A percentile compares a stretch with the other conserved stretches of the same genome.
Evolutionary conservation across 53 echinoderm and acorn worm species (phyloP).

Genomic region (Henricia sp.): DNA sequence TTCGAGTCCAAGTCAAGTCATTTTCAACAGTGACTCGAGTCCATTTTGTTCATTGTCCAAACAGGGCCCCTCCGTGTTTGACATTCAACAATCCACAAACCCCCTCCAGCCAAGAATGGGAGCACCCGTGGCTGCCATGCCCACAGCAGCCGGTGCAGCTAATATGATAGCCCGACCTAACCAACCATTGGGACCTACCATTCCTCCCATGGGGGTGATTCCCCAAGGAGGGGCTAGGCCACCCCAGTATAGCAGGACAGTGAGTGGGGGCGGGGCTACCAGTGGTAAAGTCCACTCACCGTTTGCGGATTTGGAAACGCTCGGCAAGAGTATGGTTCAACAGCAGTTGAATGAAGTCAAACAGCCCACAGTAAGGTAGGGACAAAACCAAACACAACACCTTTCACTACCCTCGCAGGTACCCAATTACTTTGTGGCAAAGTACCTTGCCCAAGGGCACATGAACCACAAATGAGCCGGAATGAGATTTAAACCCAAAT

Average conservation of each 20-base stretch:
- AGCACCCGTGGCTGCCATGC: slow-evolving; percentile 59
- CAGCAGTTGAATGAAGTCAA: slow-evolving; percentile 53
- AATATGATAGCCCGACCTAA: slow-evolving; percentile 50
- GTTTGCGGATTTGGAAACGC: slow-evolving; percentile 78
- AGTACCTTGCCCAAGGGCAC: no score
- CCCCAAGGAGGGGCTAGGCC: slow-evolving; percentile 12
- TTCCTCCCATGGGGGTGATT: slow-evolving; percentile 47
- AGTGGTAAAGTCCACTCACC: slow-evolving; percentile 23
- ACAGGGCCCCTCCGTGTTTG: slow-evolving; percentile 33
- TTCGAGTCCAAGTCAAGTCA: no score
- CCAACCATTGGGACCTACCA: slow-evolving; percentile 31
- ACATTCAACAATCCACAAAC: slow-evolving; percentile 41
- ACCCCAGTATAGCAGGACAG: slow-evolving; percentile 14
- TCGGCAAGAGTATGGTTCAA: slow-evolving; percentile 77
- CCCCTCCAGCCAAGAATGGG: slow-evolving; percentile 36
- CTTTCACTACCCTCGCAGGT: no score
- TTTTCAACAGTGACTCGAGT: no score
- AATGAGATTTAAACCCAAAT: no score
- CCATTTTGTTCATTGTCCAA: neutral
- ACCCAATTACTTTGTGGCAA: no score
- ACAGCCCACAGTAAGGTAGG: slow-evolving; percentile 41
- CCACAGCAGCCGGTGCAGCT: slow-evolving; percentile 54
- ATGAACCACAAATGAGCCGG: no score
- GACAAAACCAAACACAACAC: no score
- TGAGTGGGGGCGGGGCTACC: slow-evolving; percentile 19